phyloP scores from a whole-genome alignment of 2,888 invertebrate species.

The Gymnocheta viridis region DNA sequence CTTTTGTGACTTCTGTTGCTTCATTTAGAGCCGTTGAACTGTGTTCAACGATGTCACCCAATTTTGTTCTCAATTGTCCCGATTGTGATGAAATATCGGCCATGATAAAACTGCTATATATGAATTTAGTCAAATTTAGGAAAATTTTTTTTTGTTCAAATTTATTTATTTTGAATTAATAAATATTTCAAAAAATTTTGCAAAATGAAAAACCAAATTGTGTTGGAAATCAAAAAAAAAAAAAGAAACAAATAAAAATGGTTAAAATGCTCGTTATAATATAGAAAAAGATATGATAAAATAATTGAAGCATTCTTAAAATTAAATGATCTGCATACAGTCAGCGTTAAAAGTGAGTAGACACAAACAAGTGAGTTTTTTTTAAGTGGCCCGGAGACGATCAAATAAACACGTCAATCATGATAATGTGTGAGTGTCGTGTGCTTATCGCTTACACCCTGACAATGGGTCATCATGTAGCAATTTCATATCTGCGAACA shows the following conservation, averaged over 20 bases:
- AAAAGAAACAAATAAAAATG: neutral
- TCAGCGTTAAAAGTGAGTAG: too few species aligned
- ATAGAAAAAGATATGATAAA: too few species aligned
- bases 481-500: too few species aligned
- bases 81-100: constrained; percentile 80
- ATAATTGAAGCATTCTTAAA: neutral
- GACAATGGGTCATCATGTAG: too few species aligned
- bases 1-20: constrained; percentile 83
- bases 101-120: constrained; percentile 73
- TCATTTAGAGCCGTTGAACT: constrained; percentile 86
- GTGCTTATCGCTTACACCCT: too few species aligned
- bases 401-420: too few species aligned
- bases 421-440: too few species aligned
- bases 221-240: neutral
- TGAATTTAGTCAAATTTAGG: constrained; percentile 45
- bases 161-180: neutral
- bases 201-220: neutral
- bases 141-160: constrained; percentile 19
- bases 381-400: too few species aligned
- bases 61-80: constrained; percentile 86
- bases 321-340: too few species aligned
- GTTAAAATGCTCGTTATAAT: too few species aligned
- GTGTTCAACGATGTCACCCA: constrained; percentile 89
- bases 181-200: neutral
- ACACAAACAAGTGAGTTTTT: too few species aligned